Percentiles rank a stretch among this genome's conserved stretches.
Evolutionary conservation across 2,113 vertebrate genomes (phyloP).

Genomic region (Vombatus ursinus): DNA sequence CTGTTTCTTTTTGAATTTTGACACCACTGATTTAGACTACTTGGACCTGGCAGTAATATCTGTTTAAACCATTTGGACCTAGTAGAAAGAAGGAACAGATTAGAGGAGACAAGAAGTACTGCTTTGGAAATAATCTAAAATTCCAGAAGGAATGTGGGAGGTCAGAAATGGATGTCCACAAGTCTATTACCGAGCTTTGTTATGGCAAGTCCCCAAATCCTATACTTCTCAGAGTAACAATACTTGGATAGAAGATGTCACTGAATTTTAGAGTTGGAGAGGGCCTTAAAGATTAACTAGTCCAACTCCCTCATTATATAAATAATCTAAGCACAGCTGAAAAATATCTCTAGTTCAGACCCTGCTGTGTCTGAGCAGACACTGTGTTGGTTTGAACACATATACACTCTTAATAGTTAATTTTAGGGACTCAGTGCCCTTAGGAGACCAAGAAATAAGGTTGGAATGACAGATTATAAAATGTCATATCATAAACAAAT

Average conservation of each 20-base stretch:
- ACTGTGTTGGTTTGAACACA: background rate
- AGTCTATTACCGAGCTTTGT: background rate
- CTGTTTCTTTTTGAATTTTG: background rate
- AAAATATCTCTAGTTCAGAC: background rate
- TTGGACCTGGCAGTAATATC: background rate
- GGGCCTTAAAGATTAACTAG: background rate
- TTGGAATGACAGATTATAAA: background rate
- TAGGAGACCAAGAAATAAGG: background rate
- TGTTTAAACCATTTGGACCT: background rate
- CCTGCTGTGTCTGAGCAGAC: background rate
- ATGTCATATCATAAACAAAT: background rate
- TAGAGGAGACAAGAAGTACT: background rate
- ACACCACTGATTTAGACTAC: background rate
- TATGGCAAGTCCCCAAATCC: background rate
- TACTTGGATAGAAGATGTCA: background rate
- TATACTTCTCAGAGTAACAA: background rate
- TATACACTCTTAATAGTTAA: background rate
- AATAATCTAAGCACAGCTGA: background rate
- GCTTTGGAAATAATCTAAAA: background rate
- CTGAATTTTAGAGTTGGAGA: background rate
- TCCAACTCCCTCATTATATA: background rate
- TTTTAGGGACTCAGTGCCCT: background rate
- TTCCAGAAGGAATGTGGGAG: background rate
- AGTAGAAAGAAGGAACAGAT: background rate
- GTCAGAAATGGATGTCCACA: background rate